These are phyloP conservation scores for Drosophila ambigua DNA, from an alignment of 1,140 invertebrate species.

Conservation along the genomic window DNA sequence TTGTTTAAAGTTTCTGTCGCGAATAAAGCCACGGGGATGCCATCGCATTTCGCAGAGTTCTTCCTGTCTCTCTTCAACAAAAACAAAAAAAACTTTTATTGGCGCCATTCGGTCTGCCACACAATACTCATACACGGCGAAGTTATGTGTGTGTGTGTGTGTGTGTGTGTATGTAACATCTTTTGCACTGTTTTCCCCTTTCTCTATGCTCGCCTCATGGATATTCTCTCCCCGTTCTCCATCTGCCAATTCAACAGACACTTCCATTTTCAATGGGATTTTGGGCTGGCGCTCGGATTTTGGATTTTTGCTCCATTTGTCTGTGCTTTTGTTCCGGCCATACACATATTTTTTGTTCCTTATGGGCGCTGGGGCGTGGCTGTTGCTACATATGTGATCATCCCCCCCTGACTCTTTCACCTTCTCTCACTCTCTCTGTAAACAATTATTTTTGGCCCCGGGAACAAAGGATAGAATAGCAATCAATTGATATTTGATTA, in stretches of 20 bases:
- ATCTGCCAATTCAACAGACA: slow-evolving; percentile 4
- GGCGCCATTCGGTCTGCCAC: slow-evolving; percentile 73
- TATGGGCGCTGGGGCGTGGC: slow-evolving; percentile 34
- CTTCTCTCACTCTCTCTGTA: background rate
- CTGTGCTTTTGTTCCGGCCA: slow-evolving; percentile 18
- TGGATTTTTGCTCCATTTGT: slow-evolving; percentile 32
- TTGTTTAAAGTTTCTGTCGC: background rate
- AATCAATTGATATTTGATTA: slow-evolving; percentile 74
- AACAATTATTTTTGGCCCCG: slow-evolving; percentile 46
- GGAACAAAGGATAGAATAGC: slow-evolving; percentile 15
- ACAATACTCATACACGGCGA: slow-evolving; percentile 29
- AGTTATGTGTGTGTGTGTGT: slow-evolving; percentile 25
- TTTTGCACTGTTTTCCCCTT: background rate
- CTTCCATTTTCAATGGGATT: slow-evolving; percentile 39
- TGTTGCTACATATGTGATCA: background rate
- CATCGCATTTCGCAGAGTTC: slow-evolving; percentile 6
- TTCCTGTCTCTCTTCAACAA: slow-evolving; percentile 10
- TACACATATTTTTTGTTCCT: slow-evolving; percentile 25
- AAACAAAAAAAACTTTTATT: slow-evolving; percentile 68
- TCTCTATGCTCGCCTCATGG: background rate
- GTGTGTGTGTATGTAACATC: slow-evolving; percentile 4
- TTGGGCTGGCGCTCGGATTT: slow-evolving; percentile 44
- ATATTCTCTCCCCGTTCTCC: slow-evolving; percentile 7
- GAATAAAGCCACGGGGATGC: slow-evolving; percentile 35
- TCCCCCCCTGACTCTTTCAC: background rate